Base-by-base conservation (phyloP, 1,140 invertebrate genomes). In the Campodea augens region DNA sequence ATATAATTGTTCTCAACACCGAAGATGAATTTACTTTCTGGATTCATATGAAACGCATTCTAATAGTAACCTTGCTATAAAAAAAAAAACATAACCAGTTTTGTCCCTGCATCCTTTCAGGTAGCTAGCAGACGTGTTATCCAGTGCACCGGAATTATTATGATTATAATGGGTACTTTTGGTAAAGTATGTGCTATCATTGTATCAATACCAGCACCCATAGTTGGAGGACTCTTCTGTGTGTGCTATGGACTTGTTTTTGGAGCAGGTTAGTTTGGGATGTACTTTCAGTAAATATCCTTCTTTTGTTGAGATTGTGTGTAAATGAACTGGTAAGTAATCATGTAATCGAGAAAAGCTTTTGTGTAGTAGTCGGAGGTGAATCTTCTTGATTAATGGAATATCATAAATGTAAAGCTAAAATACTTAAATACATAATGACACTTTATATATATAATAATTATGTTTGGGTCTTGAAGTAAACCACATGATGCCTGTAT, bases 191-290 rank as follows among this genome's bases (percentile, higher is more conserved):
- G 63, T 1, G 63, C 61, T 4, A 29, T 43, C 3, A 66, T 71
- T 48, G 55, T 65, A 1, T 60, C 64, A 4, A 66, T 72, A 29
- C 69, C 69, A 2, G 59, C 60, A 27, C 64, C 66, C 2, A 63
- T 71, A 2, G 54, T 70, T 10, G 69, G 67, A 18, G 70, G 68
- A 5, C 49, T 62, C 5, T 60, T 66, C 42, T 58, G 61, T 23
- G 54, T 65, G 1, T 56, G 60, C 41, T 65, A 66, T 49, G 61
- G 65, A 5, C 62, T 65, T 50, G 57, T 65, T 23, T 54, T 54
- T 5, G 56, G 59, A 15, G 58, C 62, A 24, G 59, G 59, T 25
- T 27, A 45, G 25, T 41, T 7, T 32, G 7, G 15, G 15, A 7
- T 32, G 15, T 15, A 32, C 7, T 32, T 7, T 32, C 15, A 32